These are phyloP conservation scores for Criorhina ranunculi DNA, from an alignment of 2,888 invertebrate species.

Conservation along the genomic window DNA sequence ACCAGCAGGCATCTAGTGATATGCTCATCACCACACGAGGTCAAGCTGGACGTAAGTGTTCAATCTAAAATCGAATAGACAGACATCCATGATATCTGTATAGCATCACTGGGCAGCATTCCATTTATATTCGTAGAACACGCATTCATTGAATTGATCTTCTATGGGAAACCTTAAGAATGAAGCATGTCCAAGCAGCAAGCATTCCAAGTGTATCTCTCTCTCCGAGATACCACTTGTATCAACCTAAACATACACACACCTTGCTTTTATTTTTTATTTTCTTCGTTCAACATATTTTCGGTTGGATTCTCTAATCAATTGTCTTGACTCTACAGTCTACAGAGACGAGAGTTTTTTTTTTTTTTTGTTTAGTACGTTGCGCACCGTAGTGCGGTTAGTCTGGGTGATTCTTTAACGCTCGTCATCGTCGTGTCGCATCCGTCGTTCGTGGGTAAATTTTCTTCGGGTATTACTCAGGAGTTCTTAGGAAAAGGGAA, in stretches of 20 bases:
- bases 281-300: slow-evolving; percentile 24
- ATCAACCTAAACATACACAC: slow-evolving; percentile 22
- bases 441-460: slow-evolving; percentile 16
- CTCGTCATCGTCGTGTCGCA: slow-evolving; percentile 7
- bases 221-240: slow-evolving; percentile 22
- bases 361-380: slow-evolving; percentile 58
- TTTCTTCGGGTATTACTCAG: slow-evolving; percentile 18
- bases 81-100: background rate
- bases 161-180: slow-evolving; percentile 41
- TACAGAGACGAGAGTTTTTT: slow-evolving; percentile 11
- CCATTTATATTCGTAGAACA: slow-evolving; percentile 10
- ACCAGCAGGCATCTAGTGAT: background rate
- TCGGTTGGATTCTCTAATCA: slow-evolving; percentile 49
- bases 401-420: slow-evolving; percentile 34
- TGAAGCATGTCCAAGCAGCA: slow-evolving; percentile 21
- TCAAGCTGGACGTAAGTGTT: slow-evolving; percentile 15
- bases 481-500: slow-evolving; percentile 18
- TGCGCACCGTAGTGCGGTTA: slow-evolving; percentile 34
- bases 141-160: slow-evolving; percentile 10
- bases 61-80: slow-evolving; percentile 4
- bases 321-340: slow-evolving; percentile 36
- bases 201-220: background rate
- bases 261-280: slow-evolving; percentile 18
- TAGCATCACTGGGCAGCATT: slow-evolving; percentile 1
- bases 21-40: slow-evolving; percentile 23